Evolutionary conservation across 2,113 vertebrate genomes (phyloP).

Genomic region (Sander lucioperca): DNA sequence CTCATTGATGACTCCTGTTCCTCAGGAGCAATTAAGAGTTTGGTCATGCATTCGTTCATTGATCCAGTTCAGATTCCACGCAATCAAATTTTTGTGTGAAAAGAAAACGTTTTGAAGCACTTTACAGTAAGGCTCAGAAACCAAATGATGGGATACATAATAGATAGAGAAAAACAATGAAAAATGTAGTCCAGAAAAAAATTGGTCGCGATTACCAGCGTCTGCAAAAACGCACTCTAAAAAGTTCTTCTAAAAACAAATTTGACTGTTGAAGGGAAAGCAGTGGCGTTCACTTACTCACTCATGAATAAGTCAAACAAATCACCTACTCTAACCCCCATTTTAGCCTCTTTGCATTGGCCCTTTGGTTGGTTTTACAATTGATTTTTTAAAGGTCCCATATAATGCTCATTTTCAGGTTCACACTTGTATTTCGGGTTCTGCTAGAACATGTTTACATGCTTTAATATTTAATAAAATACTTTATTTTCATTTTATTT

Average conservation of each 20-base stretch:
- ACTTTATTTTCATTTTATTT: too few relatives aligned
- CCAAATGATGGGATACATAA: too few relatives aligned
- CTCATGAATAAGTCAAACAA: not conserved
- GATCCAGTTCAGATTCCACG: not conserved
- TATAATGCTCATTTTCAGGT: too few relatives aligned
- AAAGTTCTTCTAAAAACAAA: not conserved
- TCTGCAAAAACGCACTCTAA: not conserved
- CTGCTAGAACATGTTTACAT: too few relatives aligned
- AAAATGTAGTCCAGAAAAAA: not conserved
- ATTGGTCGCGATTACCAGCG: not conserved
- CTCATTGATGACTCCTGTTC: constrained; percentile 11
- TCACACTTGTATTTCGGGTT: too few relatives aligned
- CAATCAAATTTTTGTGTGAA: too few relatives aligned
- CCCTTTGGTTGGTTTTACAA: too few relatives aligned
- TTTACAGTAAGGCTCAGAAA: not conserved
- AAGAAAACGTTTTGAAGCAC: not conserved
- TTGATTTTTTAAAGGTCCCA: too few relatives aligned
- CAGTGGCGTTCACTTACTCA: not conserved
- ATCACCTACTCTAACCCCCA: not conserved
- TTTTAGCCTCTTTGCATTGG: too few relatives aligned
- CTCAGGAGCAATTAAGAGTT: constrained; percentile 37
- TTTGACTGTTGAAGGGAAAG: too few relatives aligned
- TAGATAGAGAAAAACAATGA: too few relatives aligned
- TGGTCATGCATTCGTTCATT: constrained; percentile 2
- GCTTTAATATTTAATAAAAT: too few relatives aligned